Base-by-base conservation (phyloP, 1,140 invertebrate genomes). In the Bombus superbus region DNA sequence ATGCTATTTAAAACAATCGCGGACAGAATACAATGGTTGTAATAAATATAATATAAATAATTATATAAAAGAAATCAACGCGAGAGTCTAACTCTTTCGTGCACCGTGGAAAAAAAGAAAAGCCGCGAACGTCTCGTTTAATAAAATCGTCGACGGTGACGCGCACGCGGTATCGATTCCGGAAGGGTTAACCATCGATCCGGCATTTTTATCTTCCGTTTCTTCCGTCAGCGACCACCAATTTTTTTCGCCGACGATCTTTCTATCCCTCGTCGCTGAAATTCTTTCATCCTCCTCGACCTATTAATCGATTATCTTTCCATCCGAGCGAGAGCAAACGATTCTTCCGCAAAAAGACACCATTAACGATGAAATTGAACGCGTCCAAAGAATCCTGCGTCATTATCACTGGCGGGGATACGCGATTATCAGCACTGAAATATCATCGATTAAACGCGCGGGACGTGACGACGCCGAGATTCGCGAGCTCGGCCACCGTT, bases 391-490 rank as follows among this genome's bases (percentile, higher is more conserved):
- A 40, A 25, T 42, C 35, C 11, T 5, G 25, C 13, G 25, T 72
- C 38, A n/a, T 42, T 42, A 44, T 42, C 28, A 42, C 13, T 13
- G 22, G 35, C 64, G 32, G 32, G 15, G 4, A 28, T 53, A 35
- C 42, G 35, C 42, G 42, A 40, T 71, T 42, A 35, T 53, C 44
- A 47, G 42, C 22, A 15, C 18, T 74, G 40, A 72, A 53, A 40
- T 81, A 38, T 69, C 78, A 44, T 71, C 68, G 64, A 79, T 79
- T 80, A 38, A 71, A 62, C 10, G 11, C 44, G 78, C 62, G 44
- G 28, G 35, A 71, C 77, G 64, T 47, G 78, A 80, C 78, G 35
- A 40, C 28, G 25, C 15, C 32, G 66, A 53, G 68, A 80, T 79
- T 73, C 68, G 38, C 18, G 47, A 10, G 38, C 69, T 73, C 35